A percentile compares a stretch with the other conserved stretches of the same genome.
Evolutionary conservation across 2,797 vertebrate species (phyloP).

Genomic region (Bufotes viridis): DNA sequence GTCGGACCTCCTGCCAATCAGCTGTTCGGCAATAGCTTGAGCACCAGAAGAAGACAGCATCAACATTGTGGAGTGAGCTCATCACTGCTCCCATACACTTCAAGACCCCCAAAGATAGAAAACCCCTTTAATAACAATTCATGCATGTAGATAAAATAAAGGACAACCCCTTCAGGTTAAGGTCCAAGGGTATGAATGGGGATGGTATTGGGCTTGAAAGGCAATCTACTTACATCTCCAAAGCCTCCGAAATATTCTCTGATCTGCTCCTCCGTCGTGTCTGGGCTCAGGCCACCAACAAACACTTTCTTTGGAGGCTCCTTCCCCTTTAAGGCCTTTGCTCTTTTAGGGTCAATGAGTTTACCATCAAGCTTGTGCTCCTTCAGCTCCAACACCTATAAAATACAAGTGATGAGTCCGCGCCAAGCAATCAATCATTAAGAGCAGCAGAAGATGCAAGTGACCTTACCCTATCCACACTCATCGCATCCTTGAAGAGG

Average conservation of each 20-base stretch:
- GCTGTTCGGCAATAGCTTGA: too few species aligned
- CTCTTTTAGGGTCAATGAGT: conserved; percentile 87
- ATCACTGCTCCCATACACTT: too few species aligned
- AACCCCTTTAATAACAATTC: too few species aligned
- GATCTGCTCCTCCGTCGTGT: conserved; percentile 87
- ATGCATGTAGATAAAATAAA: too few species aligned
- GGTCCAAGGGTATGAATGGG: too few species aligned
- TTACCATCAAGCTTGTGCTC: conserved; percentile 90
- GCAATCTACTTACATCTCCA: conserved; percentile 76
- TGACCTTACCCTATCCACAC: conserved; percentile 82
- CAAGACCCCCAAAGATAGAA: too few species aligned
- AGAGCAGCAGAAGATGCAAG: background rate
- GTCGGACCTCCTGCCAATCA: too few species aligned
- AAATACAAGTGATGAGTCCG: background rate
- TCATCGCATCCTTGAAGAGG: conserved; percentile 86
- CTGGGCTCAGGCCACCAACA: conserved; percentile 86
- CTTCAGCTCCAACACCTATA: conserved; percentile 84
- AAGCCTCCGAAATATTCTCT: conserved; percentile 86
- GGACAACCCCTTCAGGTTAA: too few species aligned
- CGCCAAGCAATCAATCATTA: too few species aligned
- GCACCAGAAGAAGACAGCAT: too few species aligned
- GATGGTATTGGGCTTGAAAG: too few species aligned
- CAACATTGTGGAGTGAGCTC: too few species aligned
- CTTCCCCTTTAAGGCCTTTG: conserved; percentile 87
- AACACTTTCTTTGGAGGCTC: conserved; percentile 89